These are phyloP conservation scores for Percopsis omiscomaycus DNA, from an alignment of 2,797 vertebrate genomes.

Conservation along the genomic window DNA sequence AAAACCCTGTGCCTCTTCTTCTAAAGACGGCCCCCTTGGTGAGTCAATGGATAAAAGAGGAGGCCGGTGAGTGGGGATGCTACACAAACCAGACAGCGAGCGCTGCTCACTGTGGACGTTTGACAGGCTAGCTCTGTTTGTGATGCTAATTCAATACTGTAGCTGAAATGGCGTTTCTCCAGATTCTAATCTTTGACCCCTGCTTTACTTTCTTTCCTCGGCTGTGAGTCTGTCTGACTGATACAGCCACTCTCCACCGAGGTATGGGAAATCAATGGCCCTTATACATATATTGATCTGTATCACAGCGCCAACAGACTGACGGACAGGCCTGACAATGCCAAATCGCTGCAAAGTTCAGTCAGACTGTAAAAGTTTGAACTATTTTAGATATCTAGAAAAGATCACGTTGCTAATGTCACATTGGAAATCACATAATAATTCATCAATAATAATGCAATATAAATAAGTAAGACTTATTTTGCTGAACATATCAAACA, in stretches of 20 bases:
- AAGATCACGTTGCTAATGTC: background rate
- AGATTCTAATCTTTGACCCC: conserved; percentile 24
- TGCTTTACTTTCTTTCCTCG: conserved; percentile 3
- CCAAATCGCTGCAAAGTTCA: conserved; percentile 16
- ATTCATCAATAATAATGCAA: background rate
- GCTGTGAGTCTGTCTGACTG: conserved; percentile 11
- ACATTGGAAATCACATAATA: background rate
- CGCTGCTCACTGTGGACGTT: conserved; percentile 14
- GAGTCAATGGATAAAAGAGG: conserved; percentile 30
- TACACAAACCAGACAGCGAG: background rate
- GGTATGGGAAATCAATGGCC: conserved; percentile 23
- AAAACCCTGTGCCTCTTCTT: conserved; percentile 18
- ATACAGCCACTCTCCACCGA: conserved; percentile 7
- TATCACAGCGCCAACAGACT: conserved; percentile 18
- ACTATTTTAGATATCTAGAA: background rate
- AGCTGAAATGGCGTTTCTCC: conserved; percentile 31
- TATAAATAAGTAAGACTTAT: background rate
- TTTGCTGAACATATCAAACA: background rate
- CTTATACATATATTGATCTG: conserved; percentile 17
- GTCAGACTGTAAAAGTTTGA: background rate
- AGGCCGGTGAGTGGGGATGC: conserved; percentile 32
- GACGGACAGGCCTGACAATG: background rate
- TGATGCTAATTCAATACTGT: conserved; percentile 35
- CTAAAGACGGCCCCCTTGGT: conserved; percentile 27
- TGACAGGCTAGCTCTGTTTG: conserved; percentile 22